These are phyloP conservation scores for Coptotermes formosanus DNA, from an alignment of 1,140 invertebrate species.

Conservation along the genomic window DNA sequence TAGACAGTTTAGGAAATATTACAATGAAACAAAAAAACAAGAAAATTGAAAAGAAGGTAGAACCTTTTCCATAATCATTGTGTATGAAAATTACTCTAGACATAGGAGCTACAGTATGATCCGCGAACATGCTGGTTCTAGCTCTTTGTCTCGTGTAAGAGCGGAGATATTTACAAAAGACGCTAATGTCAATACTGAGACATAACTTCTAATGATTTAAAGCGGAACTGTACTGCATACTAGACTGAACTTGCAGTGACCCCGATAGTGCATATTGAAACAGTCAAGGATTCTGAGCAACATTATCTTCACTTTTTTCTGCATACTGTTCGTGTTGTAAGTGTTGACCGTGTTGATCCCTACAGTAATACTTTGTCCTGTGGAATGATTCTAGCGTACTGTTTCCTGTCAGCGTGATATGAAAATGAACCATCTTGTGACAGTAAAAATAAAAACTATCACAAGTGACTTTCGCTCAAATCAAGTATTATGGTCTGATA, in stretches of 20 bases:
- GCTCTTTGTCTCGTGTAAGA: too few species aligned
- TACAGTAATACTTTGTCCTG: background rate
- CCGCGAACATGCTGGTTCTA: too few species aligned
- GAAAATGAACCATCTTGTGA: background rate
- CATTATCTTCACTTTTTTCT: background rate
- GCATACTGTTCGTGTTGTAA: background rate
- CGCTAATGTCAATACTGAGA: too few species aligned
- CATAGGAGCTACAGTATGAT: background rate
- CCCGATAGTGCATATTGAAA: background rate
- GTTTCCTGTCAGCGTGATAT: background rate
- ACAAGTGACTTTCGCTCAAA: too few species aligned
- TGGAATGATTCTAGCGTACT: background rate
- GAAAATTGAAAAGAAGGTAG: background rate
- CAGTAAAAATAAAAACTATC: too few species aligned
- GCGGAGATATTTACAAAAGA: too few species aligned
- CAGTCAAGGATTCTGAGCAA: background rate
- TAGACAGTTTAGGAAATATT: slow-evolving; percentile 17
- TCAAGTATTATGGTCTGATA: too few species aligned
- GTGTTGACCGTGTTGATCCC: background rate
- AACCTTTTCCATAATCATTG: background rate
- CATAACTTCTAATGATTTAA: too few species aligned
- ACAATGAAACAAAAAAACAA: background rate
- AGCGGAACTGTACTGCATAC: too few species aligned
- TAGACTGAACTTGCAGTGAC: background rate
- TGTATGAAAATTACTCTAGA: background rate